phyloP scores from a whole-genome alignment of 2,888 invertebrate genomes.

The Pollenia griseotomentosa region DNA sequence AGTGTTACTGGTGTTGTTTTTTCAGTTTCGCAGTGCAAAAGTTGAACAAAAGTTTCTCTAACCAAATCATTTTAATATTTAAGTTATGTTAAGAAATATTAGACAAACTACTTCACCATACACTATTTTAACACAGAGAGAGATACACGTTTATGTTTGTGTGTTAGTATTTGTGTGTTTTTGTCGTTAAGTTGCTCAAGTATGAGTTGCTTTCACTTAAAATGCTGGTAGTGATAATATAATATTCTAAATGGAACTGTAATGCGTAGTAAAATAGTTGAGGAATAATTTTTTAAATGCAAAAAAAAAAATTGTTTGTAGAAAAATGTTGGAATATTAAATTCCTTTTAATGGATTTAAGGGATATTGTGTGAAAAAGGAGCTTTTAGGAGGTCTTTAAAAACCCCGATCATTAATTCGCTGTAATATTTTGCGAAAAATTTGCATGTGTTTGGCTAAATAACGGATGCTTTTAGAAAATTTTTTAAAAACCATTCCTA shows the following conservation, averaged over 20 bases:
- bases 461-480: too few relatives aligned
- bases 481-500: too few relatives aligned
- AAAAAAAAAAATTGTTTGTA: background rate
- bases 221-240: conserved; percentile 54
- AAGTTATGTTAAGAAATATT: conserved; percentile 53
- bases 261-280: background rate
- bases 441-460: too few relatives aligned
- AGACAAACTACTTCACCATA: conserved; percentile 15
- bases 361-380: too few relatives aligned
- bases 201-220: conserved; percentile 56
- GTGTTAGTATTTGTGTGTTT: conserved; percentile 3
- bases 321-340: background rate
- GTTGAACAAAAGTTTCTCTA: conserved; percentile 29
- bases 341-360: background rate
- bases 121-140: background rate
- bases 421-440: too few relatives aligned
- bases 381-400: too few relatives aligned
- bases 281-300: background rate
- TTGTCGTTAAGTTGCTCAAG: conserved; percentile 1
- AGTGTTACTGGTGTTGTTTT: background rate
- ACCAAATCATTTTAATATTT: conserved; percentile 52
- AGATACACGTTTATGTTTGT: background rate
- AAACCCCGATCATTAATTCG: too few relatives aligned
- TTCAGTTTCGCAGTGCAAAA: conserved; percentile 13
- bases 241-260: conserved; percentile 42